Evolutionary conservation across 2,888 invertebrate genomes (phyloP), one percentile per base, ranked within the genome.

Genomic region (Junonia oenone): DNA sequence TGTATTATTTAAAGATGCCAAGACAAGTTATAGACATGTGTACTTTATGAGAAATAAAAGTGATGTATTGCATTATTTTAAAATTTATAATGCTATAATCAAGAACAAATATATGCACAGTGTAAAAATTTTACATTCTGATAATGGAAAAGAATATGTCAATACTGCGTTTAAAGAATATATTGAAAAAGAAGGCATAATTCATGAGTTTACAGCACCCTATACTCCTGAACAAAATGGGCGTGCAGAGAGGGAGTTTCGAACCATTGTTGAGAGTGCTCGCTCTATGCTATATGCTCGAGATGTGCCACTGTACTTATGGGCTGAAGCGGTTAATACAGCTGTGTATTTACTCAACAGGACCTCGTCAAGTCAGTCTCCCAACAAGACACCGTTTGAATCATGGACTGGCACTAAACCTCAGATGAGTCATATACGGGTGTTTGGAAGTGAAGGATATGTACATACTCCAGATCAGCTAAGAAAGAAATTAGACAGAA

Each of bases 241-340:
- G 4, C 6, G 26, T 3, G 47, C 47, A n/a, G 55, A 55, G 27
- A 0, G 49, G 2, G 43, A 45, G 26, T 49, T 33, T 11, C 8
- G 26, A 14, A 50, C 49, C 6, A 22, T 50, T 9, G 9, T 51
- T 1, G 53, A 52, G 13, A 15, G 17, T 2, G 50, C 52, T 3
- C 22, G 75, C 31, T 57, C 60, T 33, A 56, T 63, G 57, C 17
- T 61, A 11, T 13, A 33, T 48, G 59, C 58, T 9, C 37, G 17
- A 11, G 35, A 58, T 11, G 11, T 62, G 49, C 55, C 57, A 6
- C 61, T 51, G n/a, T 55, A 51, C 31, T 46, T 65, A n/a, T 64
- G 64, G 63, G 64, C 56, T 4, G 64, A 64, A 51, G 61, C 63
- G 1, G 45, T 65, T 2, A 52, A 64, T 19, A 63, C 63, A 15